Evolutionary conservation across 2,888 invertebrate genomes (phyloP), one percentile per base, ranked within the genome.

Genomic region (Eudasyphora cyanicolor): DNA sequence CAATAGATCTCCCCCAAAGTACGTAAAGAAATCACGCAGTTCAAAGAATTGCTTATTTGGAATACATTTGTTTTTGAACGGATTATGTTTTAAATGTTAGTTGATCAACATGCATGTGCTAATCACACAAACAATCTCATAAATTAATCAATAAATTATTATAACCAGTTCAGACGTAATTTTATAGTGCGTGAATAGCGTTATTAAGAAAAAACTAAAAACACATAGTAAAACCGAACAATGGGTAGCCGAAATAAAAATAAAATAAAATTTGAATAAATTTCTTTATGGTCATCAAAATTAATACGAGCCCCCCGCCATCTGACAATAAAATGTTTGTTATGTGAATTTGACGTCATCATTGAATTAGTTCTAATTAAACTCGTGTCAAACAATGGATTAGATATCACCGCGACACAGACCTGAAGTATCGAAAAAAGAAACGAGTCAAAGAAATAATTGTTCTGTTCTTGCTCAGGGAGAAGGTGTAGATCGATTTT

Each of bases 111-210:
- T n/a, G 45, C 45, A 45, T 45, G 45, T 45, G 45, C n/a, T 21
- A 24, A 27, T 10, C 57, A 54, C 19, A 60, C 54, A 57, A 62
- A 62, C 29, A 17, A 32, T n/a, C 17, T 64, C 21, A 64, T 35
- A 64, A 64, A 64, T 64, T 21, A 38, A 64, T 10, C 2, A 32
- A 64, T 64, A 62, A n/a, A 62, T 62, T 19, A 19, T 51, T 62
- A 62, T 32, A 64, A 62, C 35, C 62, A 62, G 32, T 32, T 14
- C 62, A 29, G 2, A 27, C 45, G 45, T n/a, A 45, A 24, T 27
- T 27, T 60, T 29, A 60, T 29, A 29, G 29, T 6, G 24, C 60
- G 60, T 14, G 60, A 24, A 57, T 57, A 27, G 27, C 21, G 21
- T 27, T 14, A 57, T 57, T n/a, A n/a, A n/a, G n/a, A 57, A 24